Base-by-base conservation (phyloP, 64 coral and sea anemone species). In the Anthopleura sola region DNA sequence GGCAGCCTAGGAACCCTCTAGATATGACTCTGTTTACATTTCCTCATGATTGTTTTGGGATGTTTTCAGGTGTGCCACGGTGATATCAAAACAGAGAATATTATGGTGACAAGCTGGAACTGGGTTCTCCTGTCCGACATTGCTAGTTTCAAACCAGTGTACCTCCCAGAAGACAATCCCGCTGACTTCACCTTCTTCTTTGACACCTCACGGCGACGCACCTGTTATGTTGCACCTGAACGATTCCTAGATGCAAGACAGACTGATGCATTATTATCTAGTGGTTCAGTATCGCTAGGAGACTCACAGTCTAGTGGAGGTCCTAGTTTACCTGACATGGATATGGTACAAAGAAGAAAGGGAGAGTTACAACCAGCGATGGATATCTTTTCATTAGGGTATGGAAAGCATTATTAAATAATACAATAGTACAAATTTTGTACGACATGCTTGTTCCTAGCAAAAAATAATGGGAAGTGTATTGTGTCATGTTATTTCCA, bases 111-210 rank as follows among this genome's bases (percentile, higher is more conserved):
- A 13, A 86, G 92, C 6, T 99, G 97, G 97, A 99, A 94, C 80
- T 99, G 92, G 92, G 97, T 94, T 17, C 75, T 99, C 2, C 60
- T 99, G 26, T 92, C 97, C 16, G 97, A 99, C 87, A 79, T 99
- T 44, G 97, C 97, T 36, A 94, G 92, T 78, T 94, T 99, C 48
- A 99, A 99, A 68, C 97, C 97, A 17, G 90, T 88, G 0, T 94
- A 90, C 44, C 97, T 99, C 6, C 97, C 90, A 24, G 97, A 99
- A 77, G 93, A 99, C 39, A 99, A 99, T 44, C 97, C 97, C 28
- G 92, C 97, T 21, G 97, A 99, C 62, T 99, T 99, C 53, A 94
- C 90, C 39, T 99, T 94, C 85, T 99, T 94, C 89, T 99, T 99
- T 90, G 97, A 94, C 32, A 99, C 97, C 24, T 99, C 96, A 26